A percentile compares a stretch with the other conserved stretches of the same genome.
Conservation (phyloP, 2,113 vertebrate genomes). For the Pygathrix nemaeus region DNA sequence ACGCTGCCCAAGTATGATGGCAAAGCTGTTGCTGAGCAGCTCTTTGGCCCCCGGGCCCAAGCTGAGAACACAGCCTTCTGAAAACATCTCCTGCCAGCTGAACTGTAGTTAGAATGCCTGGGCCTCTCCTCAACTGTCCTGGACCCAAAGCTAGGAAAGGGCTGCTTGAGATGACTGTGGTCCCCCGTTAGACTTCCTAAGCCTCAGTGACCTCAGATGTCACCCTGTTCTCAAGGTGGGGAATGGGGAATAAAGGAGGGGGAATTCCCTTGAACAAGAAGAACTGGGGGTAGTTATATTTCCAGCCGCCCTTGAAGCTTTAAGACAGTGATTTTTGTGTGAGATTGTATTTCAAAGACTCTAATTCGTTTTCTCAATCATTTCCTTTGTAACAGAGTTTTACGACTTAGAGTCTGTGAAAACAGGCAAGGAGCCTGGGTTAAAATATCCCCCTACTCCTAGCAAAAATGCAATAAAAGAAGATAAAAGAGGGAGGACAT, state of each 20-base stretch:
- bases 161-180: background rate
- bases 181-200: background rate
- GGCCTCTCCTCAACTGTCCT: background rate
- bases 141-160: background rate
- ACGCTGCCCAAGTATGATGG: conserved; percentile 89
- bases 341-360: background rate
- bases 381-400: background rate
- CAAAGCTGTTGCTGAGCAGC: conserved; percentile 87
- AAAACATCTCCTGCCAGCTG: background rate
- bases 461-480: background rate
- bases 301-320: background rate
- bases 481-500: background rate
- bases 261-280: background rate
- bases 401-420: background rate
- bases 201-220: background rate
- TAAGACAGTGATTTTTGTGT: background rate
- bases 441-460: background rate
- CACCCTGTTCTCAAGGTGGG: background rate
- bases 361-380: background rate
- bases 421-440: background rate
- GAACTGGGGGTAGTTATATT: background rate
- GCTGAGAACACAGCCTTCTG: conserved; percentile 94
- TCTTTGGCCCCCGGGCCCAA: conserved; percentile 88
- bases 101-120: background rate
- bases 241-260: background rate